Evolutionary conservation across 2,113 vertebrate species (phyloP).

Genomic region (Pituophis catenifer): DNA sequence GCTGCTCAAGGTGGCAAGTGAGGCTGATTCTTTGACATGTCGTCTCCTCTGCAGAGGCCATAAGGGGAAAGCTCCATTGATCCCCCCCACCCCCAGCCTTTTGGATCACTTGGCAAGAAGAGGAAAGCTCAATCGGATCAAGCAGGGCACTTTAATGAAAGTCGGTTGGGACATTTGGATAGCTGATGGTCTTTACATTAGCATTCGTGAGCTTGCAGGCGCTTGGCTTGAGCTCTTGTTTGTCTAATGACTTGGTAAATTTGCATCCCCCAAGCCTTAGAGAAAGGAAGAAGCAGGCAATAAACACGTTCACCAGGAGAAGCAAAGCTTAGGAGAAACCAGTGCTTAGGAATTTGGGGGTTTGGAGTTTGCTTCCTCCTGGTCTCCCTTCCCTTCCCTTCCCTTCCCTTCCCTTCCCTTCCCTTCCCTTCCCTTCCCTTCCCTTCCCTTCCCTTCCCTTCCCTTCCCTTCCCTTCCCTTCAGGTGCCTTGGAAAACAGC

Average conservation of each 20-base stretch:
- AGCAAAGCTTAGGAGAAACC: not conserved
- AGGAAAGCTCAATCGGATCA: not conserved
- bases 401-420: no score
- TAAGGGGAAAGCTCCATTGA: not conserved
- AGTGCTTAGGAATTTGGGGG: not conserved
- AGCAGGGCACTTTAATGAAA: constrained; percentile 6
- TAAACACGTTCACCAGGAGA: not conserved
- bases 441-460: no score
- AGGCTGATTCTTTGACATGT: not conserved
- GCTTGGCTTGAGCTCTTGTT: not conserved
- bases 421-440: no score
- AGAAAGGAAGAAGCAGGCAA: not conserved
- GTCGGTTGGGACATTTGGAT: constrained; percentile 9
- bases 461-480: no score
- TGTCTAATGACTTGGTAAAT: not conserved
- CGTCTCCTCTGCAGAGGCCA: not conserved
- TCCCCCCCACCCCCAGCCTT: no score
- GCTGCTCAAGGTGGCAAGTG: not conserved
- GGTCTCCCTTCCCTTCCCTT: no score
- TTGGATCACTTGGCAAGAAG: not conserved
- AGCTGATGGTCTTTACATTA: not conserved
- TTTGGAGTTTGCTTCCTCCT: not conserved
- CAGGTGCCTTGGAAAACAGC: no score
- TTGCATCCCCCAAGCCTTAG: not conserved
- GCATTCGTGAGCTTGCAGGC: not conserved